Conservation (phyloP, 2,888 invertebrate genomes). For the Cephus pygmeus region DNA sequence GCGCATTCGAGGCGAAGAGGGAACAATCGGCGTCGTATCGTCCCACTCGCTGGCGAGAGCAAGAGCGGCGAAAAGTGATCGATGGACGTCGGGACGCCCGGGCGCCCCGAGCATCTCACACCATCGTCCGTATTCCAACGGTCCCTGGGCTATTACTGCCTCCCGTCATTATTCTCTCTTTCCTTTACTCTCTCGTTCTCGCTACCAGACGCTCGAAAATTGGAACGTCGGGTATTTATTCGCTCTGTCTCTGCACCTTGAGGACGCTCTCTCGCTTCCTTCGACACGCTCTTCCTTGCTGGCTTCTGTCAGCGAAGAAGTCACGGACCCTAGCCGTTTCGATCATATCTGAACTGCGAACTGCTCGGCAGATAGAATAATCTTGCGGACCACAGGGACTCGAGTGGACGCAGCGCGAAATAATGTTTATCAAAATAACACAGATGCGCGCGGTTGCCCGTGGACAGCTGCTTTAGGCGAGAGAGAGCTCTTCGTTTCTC, state of each 20-base stretch:
- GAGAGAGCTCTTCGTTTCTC: neutral
- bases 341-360: neutral
- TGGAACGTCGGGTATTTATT: conserved; percentile 35
- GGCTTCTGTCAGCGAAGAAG: neutral
- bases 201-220: conserved; percentile 20
- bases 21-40: conserved; percentile 16
- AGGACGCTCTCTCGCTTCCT: neutral
- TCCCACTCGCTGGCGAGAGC: conserved; percentile 25
- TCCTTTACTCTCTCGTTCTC: neutral
- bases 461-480: neutral
- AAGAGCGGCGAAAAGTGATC: conserved; percentile 24
- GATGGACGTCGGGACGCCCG: conserved; percentile 20
- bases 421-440: conserved; percentile 24
- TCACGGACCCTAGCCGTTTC: neutral
- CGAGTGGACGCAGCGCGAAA: conserved; percentile 17
- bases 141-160: neutral
- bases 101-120: neutral
- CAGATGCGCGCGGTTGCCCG: neutral
- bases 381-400: neutral
- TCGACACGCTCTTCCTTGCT: neutral
- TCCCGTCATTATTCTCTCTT: neutral
- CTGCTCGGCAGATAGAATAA: neutral
- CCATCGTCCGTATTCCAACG: neutral
- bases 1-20: neutral
- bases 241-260: conserved; percentile 20